Evolutionary conservation across 2,797 vertebrate genomes (phyloP), one percentile per base, ranked within the genome.

Genomic region (Cirrhinus molitorella): DNA sequence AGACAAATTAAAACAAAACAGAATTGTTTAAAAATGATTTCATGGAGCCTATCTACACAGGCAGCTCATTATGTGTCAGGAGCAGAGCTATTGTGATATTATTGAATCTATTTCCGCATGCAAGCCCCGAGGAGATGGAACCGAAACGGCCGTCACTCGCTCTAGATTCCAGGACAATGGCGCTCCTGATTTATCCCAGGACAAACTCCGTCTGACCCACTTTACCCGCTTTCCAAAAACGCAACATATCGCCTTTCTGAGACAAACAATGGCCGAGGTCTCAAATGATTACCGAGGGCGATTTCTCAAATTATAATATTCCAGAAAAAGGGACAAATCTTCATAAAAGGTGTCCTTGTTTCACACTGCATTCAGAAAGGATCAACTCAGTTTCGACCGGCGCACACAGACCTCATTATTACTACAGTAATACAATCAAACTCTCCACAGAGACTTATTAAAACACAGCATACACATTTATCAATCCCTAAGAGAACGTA

Each of bases 161-260:
- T 88, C 85, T 79, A 85, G 85, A 86, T 87, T 86, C n/a, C 55
- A 77, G 75, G 49, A 84, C 83, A 74, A 66, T 78, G 37, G 19
- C 74, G 86, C 77, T 85, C 86, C 68, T 85, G 76, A 89, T 85
- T 85, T 72, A 70, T 67, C 65, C 71, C 51, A 80, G 66, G 72
- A 80, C 71, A 78, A 83, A 83, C 53, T 74, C 59, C 28, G 45
- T 57, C 74, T 83, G 85, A 87, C 88, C 86, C 81, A 89, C 75
- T 89, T 90, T 81, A 81, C 34, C 40, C 43, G 0, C 53, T 23
- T 80, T 70, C 79, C 77, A 57, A 53, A 70, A 79, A 47, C 8
- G 9, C 74, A 77, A 13, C 67, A 51, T 72, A 85, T 85, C 81
- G 37, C 45, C 81, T 84, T 80, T 72, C 78, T 83, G 57, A 72